Evolutionary conservation across 1,140 invertebrate species (phyloP), one percentile per base, ranked within the genome.

Genomic region (Pentalonia nigronervosa): DNA sequence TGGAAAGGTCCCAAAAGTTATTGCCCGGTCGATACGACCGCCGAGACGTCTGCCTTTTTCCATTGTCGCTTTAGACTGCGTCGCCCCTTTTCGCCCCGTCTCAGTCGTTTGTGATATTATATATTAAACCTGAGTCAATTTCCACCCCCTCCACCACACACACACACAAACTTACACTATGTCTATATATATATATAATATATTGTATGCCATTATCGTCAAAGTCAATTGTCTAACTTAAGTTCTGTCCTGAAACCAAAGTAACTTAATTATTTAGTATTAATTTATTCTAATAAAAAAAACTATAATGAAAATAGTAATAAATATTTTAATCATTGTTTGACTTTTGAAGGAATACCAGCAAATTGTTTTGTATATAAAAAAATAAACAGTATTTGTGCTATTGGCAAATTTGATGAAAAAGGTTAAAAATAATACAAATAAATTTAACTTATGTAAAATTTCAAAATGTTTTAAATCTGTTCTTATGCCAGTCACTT

Each of bases 21-120:
- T 92, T 91, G 30, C 45, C 47, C 76, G 76, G 91, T 92, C 91
- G 91, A 92, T 92, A 92, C 30, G 47, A 53, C 67, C 67, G 41
- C 50, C 67, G 60, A 91, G 90, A 91, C 47, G 67, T 92, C 45
- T 83, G 41, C 91, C 56, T 50, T 47, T 83, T 83, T 36, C 30
- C n/a, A 92, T 92, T 92, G 67, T 91, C 25, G 25, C 9, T 23
- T 20, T 30, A 76, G 21, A 48, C 45, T 50, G n/a, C 67, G 47
- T 83, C 91, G 30, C 45, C n/a, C 45, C 50, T 84, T 47, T 76
- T 50, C 0, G 67, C 36, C 2, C 7, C 67, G 60, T 25, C 41
- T 45, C 23, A 8, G 21, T 23, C 9, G 60, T 60, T 21, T 50
- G 91, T 81, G 67, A 53, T 92, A 92, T 81, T 92, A 53, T 50